phyloP scores from a whole-genome alignment of 2,113 vertebrate genomes.

The Ciconia boyciana region DNA sequence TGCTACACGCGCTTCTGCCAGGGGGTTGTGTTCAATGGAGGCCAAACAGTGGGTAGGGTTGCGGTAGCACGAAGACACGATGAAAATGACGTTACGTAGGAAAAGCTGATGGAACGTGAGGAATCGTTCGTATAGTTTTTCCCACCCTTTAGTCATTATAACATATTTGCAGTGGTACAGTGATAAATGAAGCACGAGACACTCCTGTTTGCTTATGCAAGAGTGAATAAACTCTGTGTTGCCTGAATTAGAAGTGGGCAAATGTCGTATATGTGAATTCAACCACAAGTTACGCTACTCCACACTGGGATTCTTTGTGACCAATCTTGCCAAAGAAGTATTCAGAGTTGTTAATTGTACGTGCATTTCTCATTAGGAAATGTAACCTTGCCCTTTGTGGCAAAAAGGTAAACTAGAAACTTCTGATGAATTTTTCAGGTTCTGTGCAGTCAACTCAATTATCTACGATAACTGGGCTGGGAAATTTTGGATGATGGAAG shows the following conservation, averaged over 20 bases:
- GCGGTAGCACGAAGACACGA: fast-evolving
- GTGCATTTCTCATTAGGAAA: neutral
- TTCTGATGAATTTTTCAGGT: neutral
- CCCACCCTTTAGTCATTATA: neutral
- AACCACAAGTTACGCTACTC: neutral
- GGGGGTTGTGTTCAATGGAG: neutral
- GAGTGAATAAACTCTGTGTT: neutral
- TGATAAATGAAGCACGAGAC: neutral
- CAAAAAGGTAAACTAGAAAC: neutral
- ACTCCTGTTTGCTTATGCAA: neutral
- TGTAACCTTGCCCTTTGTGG: neutral
- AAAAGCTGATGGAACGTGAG: neutral
- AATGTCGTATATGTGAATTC: neutral
- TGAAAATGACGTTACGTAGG: fast-evolving
- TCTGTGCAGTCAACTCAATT: neutral
- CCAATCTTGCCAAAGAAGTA: neutral
- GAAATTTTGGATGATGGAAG: neutral
- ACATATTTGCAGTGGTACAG: neutral
- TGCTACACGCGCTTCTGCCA: neutral
- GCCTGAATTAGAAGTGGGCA: neutral
- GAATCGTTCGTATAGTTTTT: neutral
- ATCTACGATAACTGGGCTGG: neutral
- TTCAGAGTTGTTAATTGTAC: neutral
- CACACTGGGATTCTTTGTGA: constrained; percentile 8
- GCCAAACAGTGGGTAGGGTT: fast-evolving